Conservation (phyloP, 2,113 vertebrate genomes). For the Cinclus mexicanus region DNA sequence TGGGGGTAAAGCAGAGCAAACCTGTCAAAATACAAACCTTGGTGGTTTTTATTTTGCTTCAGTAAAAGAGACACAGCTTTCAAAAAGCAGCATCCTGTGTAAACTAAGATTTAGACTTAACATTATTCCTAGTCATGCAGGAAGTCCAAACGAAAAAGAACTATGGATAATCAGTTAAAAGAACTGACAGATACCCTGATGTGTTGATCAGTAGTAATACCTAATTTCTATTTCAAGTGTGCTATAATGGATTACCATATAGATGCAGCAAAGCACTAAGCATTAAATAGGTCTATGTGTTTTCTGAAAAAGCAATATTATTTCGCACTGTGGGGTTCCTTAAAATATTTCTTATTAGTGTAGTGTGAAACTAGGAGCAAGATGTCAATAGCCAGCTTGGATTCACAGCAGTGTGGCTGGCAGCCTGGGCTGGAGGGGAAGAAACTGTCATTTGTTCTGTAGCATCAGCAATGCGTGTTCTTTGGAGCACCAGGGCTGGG, state of each 20-base stretch:
- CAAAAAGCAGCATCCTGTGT: constrained; percentile 47
- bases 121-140: constrained; percentile 88
- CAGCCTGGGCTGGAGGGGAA: background rate
- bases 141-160: constrained; percentile 79
- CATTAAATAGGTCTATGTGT: constrained; percentile 74
- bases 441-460: background rate
- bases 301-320: constrained; percentile 74
- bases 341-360: constrained; percentile 62
- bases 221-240: constrained; percentile 90
- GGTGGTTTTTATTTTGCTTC: background rate
- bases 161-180: constrained; percentile 86
- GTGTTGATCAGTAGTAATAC: constrained; percentile 85
- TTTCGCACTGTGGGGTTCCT: constrained; percentile 69
- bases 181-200: constrained; percentile 73
- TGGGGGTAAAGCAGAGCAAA: background rate
- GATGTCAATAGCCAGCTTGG: constrained; percentile 62
- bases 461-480: background rate
- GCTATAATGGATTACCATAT: constrained; percentile 88
- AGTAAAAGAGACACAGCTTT: background rate
- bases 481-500: background rate
- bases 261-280: constrained; percentile 75
- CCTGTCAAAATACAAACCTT: background rate
- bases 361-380: constrained; percentile 57
- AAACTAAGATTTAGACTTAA: constrained; percentile 66
- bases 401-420: constrained; percentile 27